phyloP scores from a whole-genome alignment of 2,888 invertebrate species.

The Orthonevra nobilis region DNA sequence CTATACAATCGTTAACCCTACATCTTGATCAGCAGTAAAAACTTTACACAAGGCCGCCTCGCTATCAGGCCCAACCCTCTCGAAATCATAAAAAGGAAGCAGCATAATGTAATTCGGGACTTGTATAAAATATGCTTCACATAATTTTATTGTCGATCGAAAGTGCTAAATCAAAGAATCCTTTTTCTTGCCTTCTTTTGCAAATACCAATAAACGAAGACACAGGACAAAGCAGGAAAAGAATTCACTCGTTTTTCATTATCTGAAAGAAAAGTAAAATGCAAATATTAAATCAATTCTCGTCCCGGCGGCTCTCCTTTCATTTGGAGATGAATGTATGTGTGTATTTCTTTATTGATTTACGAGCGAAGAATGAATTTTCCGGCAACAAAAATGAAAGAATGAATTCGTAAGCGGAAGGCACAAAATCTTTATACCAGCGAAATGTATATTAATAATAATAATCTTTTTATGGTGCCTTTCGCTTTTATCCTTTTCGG shows the following conservation, averaged over 20 bases:
- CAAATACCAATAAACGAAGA: neutral
- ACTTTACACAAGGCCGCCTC: too few species aligned
- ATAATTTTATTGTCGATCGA: slow-evolving; percentile 24
- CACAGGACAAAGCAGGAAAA: neutral
- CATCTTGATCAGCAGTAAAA: too few species aligned
- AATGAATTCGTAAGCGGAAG: slow-evolving; percentile 6
- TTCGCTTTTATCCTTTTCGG: slow-evolving; percentile 2
- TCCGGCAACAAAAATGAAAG: neutral
- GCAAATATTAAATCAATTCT: slow-evolving; percentile 56
- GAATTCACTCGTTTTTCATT: slow-evolving; percentile 39
- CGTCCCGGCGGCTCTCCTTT: neutral
- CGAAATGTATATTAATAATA: slow-evolving; percentile 43
- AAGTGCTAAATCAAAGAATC: slow-evolving; percentile 39
- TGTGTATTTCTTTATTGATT: slow-evolving; percentile 46
- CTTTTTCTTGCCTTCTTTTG: too few species aligned
- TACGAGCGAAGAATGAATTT: slow-evolving; percentile 38
- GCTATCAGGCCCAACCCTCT: too few species aligned
- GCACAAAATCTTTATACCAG: neutral
- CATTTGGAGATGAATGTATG: neutral
- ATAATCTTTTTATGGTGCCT: slow-evolving; percentile 35
- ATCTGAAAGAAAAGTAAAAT: slow-evolving; percentile 24
- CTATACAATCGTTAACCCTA: too few species aligned
- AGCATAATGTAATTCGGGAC: too few species aligned
- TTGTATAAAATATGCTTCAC: slow-evolving; percentile 25
- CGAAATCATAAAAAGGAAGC: too few species aligned